Conservation (phyloP, 2,113 vertebrate species). For the Chroicocephalus ridibundus region DNA sequence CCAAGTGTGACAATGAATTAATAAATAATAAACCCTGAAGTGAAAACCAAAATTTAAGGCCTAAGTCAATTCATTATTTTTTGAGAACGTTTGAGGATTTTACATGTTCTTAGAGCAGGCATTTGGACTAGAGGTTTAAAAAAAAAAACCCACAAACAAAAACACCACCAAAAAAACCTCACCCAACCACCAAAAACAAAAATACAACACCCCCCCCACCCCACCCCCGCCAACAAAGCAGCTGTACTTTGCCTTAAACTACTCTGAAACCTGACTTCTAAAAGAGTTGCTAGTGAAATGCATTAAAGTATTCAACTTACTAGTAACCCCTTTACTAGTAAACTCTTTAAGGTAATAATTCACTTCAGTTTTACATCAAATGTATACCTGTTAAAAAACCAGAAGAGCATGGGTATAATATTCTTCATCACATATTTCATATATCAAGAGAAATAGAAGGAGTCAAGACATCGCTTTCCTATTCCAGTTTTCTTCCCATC, state of each 20-base stretch:
- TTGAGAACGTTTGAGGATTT: background rate
- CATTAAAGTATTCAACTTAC: background rate
- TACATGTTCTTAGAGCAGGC: background rate
- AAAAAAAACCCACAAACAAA: rapidly evolving
- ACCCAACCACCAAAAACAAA: background rate
- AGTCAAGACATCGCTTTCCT: background rate
- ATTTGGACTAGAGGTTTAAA: background rate
- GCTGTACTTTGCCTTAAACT: background rate
- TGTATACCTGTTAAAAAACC: background rate
- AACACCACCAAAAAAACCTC: background rate
- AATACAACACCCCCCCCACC: background rate
- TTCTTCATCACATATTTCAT: background rate
- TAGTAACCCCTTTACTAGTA: background rate
- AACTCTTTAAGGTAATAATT: background rate
- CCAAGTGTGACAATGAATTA: background rate
- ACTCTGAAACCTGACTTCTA: background rate
- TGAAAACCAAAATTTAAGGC: background rate
- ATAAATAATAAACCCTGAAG: background rate
- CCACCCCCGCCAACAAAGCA: background rate
- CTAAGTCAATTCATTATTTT: background rate
- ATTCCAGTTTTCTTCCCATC: background rate
- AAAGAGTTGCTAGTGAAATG: background rate
- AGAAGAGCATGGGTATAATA: background rate
- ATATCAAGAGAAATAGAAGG: background rate
- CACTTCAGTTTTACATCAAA: background rate